A percentile compares a stretch with the other conserved stretches of the same genome.
phyloP scores from a whole-genome alignment of 2,888 invertebrate genomes.

The Amphimallon solstitiale region DNA sequence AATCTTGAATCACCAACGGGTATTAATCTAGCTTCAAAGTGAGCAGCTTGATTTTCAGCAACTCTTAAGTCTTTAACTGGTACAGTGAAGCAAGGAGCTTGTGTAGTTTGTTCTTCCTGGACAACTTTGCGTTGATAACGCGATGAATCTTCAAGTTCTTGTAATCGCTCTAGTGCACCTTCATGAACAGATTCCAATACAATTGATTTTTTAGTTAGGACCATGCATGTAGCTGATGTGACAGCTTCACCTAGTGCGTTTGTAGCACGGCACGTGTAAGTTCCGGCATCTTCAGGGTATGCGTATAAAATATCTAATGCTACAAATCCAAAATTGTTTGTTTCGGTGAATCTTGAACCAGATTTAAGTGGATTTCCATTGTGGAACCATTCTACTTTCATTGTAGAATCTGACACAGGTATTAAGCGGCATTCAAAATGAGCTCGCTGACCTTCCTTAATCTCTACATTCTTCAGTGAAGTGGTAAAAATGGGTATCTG shows the following conservation, averaged over 20 bases:
- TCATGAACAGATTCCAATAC: constrained; percentile 90
- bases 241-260: constrained; percentile 94
- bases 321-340: constrained; percentile 97
- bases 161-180: constrained; percentile 81
- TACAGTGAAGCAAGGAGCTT: constrained; percentile 92
- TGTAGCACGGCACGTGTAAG: constrained; percentile 92
- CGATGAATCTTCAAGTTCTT: constrained; percentile 83
- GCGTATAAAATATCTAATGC: constrained; percentile 96
- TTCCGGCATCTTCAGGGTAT: constrained; percentile 95
- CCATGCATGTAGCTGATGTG: constrained; percentile 86
- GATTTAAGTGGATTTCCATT: constrained; percentile 90
- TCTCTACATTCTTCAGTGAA: constrained; percentile 89
- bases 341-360: constrained; percentile 94
- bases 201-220: constrained; percentile 85
- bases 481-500: constrained; percentile 95
- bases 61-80: constrained; percentile 87
- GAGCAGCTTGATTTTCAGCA: constrained; percentile 91
- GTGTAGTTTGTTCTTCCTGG: constrained; percentile 82
- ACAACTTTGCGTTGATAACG: constrained; percentile 78
- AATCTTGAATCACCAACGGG: constrained; percentile 93
- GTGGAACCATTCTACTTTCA: constrained; percentile 96
- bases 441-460: constrained; percentile 93
- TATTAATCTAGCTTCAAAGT: constrained; percentile 93
- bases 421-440: constrained; percentile 95
- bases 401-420: constrained; percentile 91